A percentile compares a stretch with the other conserved stretches of the same genome.
Conservation (phyloP, 2,888 invertebrate species). For the Pollenia labialis region DNA sequence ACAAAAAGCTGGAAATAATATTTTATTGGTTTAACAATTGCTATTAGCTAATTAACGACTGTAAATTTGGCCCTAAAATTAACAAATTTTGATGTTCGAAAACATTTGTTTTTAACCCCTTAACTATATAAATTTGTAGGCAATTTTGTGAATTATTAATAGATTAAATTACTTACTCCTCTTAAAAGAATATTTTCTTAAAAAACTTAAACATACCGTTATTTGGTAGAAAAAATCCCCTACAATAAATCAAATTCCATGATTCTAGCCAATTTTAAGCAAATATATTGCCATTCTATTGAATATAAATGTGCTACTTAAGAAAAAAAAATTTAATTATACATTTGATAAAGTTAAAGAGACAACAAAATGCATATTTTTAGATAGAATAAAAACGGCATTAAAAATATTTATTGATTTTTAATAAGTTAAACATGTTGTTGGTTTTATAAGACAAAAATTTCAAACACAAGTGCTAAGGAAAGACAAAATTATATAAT, state of each 20-base stretch:
- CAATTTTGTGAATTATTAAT: too few relatives aligned
- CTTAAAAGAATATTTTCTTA: not conserved
- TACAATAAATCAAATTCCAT: constrained; percentile 6
- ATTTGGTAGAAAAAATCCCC: not conserved
- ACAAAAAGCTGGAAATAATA: too few relatives aligned
- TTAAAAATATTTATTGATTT: constrained; percentile 40
- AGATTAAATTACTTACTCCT: too few relatives aligned
- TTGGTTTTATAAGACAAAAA: not conserved
- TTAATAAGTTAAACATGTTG: constrained; percentile 27
- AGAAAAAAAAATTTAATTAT: constrained; percentile 32
- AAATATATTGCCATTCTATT: constrained; percentile 6
- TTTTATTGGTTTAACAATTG: too few relatives aligned
- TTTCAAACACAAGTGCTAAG: not conserved
- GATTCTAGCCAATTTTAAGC: not conserved
- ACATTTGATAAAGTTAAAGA: constrained; percentile 2
- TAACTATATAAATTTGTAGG: too few relatives aligned
- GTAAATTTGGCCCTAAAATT: too few relatives aligned
- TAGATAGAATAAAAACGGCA: not conserved
- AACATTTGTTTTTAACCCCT: too few relatives aligned
- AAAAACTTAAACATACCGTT: not conserved
- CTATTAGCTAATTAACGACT: too few relatives aligned
- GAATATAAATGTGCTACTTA: constrained; percentile 18
- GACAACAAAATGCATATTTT: not conserved
- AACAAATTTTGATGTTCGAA: too few relatives aligned
- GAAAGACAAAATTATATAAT: not conserved